A percentile compares a stretch with the other conserved stretches of the same genome.
Evolutionary conservation across 2,797 vertebrate genomes (phyloP).

Genomic region (Austrolebias charrua): DNA sequence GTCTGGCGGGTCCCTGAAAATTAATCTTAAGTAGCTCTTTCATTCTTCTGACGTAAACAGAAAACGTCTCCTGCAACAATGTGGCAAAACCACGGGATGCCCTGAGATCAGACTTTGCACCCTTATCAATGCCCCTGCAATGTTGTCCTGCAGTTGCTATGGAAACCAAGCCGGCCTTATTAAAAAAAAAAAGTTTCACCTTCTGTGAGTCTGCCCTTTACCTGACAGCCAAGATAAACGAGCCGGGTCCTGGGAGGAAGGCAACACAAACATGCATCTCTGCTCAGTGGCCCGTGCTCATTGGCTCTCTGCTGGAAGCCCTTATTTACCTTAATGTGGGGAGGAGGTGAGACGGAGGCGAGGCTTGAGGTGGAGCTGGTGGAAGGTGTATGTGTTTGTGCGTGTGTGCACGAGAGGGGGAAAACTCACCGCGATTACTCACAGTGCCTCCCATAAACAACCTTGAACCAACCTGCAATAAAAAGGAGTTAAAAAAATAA

Average conservation of each 20-base stretch:
- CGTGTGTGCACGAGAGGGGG: slow-evolving; percentile 11
- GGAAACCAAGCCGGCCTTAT: slow-evolving; percentile 71
- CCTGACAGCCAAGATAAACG: slow-evolving; percentile 81
- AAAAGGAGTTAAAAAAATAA: slow-evolving; percentile 36
- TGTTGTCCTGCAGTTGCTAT: slow-evolving; percentile 76
- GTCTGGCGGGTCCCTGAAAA: slow-evolving; percentile 54
- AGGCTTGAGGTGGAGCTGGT: slow-evolving; percentile 38
- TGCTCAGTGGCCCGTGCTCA: slow-evolving; percentile 75
- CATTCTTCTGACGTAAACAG: slow-evolving; percentile 61
- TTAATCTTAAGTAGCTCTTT: slow-evolving; percentile 65
- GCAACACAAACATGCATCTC: slow-evolving; percentile 77
- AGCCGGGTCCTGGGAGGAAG: slow-evolving; percentile 72
- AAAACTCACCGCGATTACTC: slow-evolving; percentile 55
- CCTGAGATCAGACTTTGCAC: slow-evolving; percentile 63
- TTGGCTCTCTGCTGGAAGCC: slow-evolving; percentile 73
- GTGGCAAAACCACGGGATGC: slow-evolving; percentile 51
- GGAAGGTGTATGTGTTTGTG: slow-evolving; percentile 28
- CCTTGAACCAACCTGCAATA: slow-evolving; percentile 64
- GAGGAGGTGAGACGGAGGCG: slow-evolving; percentile 48
- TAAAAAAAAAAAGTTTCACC: slow-evolving; percentile 77
- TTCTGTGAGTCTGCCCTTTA: slow-evolving; percentile 79
- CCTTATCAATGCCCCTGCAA: slow-evolving; percentile 65
- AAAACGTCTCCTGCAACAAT: slow-evolving; percentile 57
- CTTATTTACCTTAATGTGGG: slow-evolving; percentile 79
- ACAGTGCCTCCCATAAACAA: slow-evolving; percentile 67